Evolutionary conservation across 2,113 vertebrate genomes (phyloP).

Genomic region (Prietella phreatophila): DNA sequence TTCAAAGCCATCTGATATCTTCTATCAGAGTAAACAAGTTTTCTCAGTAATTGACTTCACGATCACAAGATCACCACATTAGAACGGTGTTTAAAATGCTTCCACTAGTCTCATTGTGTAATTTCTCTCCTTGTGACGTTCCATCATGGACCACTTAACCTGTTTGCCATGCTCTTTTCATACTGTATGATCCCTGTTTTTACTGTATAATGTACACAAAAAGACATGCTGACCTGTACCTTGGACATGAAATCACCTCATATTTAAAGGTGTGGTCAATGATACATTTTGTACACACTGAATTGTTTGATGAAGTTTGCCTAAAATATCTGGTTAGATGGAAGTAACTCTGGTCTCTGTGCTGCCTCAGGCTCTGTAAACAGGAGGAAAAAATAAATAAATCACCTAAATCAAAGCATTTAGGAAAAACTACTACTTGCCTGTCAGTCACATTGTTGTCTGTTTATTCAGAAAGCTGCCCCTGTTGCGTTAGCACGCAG

Average conservation of each 20-base stretch:
- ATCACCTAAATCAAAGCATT: background rate
- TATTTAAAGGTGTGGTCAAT: background rate
- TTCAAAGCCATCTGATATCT: conserved; percentile 10
- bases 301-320: background rate
- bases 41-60: conserved; percentile 7
- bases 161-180: background rate
- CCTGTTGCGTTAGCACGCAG: background rate
- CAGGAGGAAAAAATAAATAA: background rate
- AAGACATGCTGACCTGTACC: background rate
- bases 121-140: background rate
- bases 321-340: background rate
- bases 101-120: background rate
- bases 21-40: conserved; percentile 15
- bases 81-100: conserved; percentile 3
- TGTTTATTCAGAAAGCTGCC: background rate
- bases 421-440: background rate
- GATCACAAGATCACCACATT: conserved; percentile 1
- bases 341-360: background rate
- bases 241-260: background rate
- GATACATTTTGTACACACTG: background rate
- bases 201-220: background rate
- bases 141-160: conserved; percentile 1
- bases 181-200: background rate
- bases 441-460: background rate
- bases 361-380: background rate